Percentiles rank a stretch among this genome's conserved stretches.
Evolutionary conservation across 2,797 vertebrate genomes (phyloP).

Genomic region (Protonibea diacanthus): DNA sequence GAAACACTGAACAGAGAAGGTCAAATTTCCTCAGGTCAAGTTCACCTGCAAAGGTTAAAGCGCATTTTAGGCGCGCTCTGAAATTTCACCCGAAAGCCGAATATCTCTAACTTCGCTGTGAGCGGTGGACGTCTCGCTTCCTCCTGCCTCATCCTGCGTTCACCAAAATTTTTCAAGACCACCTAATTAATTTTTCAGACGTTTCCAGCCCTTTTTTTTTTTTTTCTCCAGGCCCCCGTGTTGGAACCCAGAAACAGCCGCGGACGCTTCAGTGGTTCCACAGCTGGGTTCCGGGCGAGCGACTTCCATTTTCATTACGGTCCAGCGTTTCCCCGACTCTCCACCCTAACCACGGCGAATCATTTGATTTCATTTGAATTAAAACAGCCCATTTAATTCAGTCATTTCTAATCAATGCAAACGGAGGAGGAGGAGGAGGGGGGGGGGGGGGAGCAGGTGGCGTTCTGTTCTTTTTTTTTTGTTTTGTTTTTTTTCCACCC

Average conservation of each 20-base stretch:
- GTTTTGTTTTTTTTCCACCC: not conserved
- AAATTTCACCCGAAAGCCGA: too few species aligned
- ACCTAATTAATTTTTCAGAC: conserved; percentile 44
- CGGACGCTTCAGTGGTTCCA: conserved; percentile 64
- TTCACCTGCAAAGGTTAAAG: too few species aligned
- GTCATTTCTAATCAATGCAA: conserved; percentile 79
- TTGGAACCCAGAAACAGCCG: conserved; percentile 48
- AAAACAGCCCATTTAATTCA: conserved; percentile 78
- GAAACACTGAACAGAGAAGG: too few species aligned
- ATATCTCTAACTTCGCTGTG: too few species aligned
- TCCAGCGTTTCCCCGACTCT: conserved; percentile 49
- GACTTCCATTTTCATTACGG: conserved; percentile 77
- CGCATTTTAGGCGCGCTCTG: too few species aligned
- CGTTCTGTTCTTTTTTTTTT: conserved; percentile 32
- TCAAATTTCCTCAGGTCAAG: too few species aligned
- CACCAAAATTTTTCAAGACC: conserved; percentile 24
- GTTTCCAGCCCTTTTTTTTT: conserved; percentile 25
- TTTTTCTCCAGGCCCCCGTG: conserved; percentile 23
- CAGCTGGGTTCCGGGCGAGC: conserved; percentile 78
- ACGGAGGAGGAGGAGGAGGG: conserved; percentile 19
- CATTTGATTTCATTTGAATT: conserved; percentile 83
- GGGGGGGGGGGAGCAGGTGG: conserved; percentile 73
- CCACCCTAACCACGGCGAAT: conserved; percentile 59
- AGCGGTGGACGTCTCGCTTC: not conserved
- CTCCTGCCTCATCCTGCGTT: conserved; percentile 2